Evolutionary conservation across 2,888 invertebrate species (phyloP).

Genomic region (Oscheius sp.): DNA sequence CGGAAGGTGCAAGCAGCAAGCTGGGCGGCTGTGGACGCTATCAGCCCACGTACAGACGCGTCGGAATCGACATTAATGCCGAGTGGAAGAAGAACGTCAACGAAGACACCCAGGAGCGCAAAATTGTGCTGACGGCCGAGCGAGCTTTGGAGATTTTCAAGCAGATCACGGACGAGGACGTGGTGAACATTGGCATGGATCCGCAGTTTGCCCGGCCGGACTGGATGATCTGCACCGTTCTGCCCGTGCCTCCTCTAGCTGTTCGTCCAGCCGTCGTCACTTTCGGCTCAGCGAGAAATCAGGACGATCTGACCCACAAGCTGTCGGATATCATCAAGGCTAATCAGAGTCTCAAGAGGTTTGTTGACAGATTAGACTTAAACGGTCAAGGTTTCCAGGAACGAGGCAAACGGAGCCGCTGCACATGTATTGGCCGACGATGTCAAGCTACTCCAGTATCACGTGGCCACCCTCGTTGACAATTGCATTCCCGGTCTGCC

Average conservation of each 20-base stretch:
- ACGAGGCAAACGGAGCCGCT: conserved; percentile 95
- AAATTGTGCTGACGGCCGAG: conserved; percentile 92
- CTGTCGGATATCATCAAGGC: conserved; percentile 97
- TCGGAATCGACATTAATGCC: conserved; percentile 91
- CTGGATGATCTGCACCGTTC: conserved; percentile 98
- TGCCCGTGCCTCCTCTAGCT: conserved; percentile 95
- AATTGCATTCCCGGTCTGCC: conserved; percentile 99
- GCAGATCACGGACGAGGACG: conserved; percentile 95
- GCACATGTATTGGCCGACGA: conserved; percentile 97
- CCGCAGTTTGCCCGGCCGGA: conserved; percentile 89
- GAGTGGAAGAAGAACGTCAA: conserved; percentile 97
- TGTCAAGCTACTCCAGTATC: conserved; percentile 96
- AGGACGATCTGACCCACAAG: conserved; percentile 98
- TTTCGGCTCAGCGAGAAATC: conserved; percentile 97
- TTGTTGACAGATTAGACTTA: background rate
- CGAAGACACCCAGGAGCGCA: conserved; percentile 96
- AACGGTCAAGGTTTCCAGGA: conserved; percentile 76
- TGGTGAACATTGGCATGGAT: conserved; percentile 86
- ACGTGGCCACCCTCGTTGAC: conserved; percentile 96
- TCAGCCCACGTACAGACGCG: conserved; percentile 90
- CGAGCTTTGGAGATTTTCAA: conserved; percentile 94
- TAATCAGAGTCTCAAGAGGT: conserved; percentile 88
- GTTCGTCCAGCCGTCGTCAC: conserved; percentile 98
- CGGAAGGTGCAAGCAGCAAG: conserved; percentile 77
- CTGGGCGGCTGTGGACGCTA: conserved; percentile 98